Evolutionary conservation across 2,113 vertebrate genomes (phyloP).

Genomic region (Heterotis niloticus): DNA sequence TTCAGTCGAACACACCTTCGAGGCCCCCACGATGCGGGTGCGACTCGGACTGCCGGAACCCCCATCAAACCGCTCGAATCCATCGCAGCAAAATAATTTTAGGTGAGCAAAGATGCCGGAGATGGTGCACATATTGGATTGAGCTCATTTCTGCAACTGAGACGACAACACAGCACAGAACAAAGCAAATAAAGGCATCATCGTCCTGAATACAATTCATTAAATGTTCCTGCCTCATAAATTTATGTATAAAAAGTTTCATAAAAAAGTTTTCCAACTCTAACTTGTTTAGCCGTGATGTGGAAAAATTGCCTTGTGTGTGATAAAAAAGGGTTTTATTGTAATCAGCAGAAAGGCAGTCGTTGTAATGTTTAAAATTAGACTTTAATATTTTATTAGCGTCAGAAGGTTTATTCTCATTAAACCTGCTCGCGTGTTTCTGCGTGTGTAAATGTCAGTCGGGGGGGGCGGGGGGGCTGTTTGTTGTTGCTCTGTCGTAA

Average conservation of each 20-base stretch:
- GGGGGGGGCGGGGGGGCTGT: slow-evolving; percentile 59
- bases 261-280: slow-evolving; percentile 80
- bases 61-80: slow-evolving; percentile 29
- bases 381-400: slow-evolving; percentile 89
- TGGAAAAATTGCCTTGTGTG: slow-evolving; percentile 62
- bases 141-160: not conserved
- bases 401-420: slow-evolving; percentile 80
- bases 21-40: no score
- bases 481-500: slow-evolving; percentile 17
- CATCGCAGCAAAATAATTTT: slow-evolving; percentile 31
- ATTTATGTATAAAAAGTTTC: slow-evolving; percentile 59
- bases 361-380: slow-evolving; percentile 88
- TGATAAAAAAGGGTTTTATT: slow-evolving; percentile 72
- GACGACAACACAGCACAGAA: slow-evolving; percentile 28
- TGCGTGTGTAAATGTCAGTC: slow-evolving; percentile 80
- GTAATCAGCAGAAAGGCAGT: slow-evolving; percentile 74
- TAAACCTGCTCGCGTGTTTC: slow-evolving; percentile 75
- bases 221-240: slow-evolving; percentile 42
- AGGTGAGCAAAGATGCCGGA: slow-evolving; percentile 27
- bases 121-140: slow-evolving; percentile 29
- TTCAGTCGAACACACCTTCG: no score
- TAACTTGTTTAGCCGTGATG: slow-evolving; percentile 71
- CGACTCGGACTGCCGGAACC: slow-evolving; percentile 12
- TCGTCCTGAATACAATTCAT: slow-evolving; percentile 43
- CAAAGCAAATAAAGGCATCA: slow-evolving; percentile 33